Conservation (phyloP, 2,888 invertebrate genomes). For the Sphaeridia pumilis region DNA sequence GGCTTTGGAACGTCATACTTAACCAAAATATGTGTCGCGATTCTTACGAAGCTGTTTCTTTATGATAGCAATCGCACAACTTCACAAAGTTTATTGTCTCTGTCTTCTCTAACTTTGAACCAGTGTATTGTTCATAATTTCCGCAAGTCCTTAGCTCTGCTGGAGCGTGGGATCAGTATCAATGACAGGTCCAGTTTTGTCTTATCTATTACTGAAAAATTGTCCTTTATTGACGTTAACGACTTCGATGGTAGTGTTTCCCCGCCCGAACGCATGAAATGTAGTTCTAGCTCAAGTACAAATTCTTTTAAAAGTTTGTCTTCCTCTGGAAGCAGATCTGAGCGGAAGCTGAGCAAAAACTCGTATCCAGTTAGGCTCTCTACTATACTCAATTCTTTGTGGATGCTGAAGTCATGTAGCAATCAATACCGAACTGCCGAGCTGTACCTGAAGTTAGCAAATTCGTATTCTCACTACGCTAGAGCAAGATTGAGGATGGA, state of each 20-base stretch:
- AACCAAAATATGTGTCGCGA: conserved; percentile 31
- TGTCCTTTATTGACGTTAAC: conserved; percentile 34
- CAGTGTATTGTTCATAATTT: conserved; percentile 35
- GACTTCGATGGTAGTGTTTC: conserved; percentile 17
- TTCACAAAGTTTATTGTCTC: conserved; percentile 32
- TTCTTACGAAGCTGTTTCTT: conserved; percentile 31
- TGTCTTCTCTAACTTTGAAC: conserved; percentile 29
- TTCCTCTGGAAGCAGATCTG: conserved; percentile 12
- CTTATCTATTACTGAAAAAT: conserved; percentile 34
- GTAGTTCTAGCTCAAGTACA: conserved; percentile 14
- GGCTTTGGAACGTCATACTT: conserved; percentile 35
- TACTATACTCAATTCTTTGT: conserved; percentile 32
- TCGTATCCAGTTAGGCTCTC: conserved; percentile 25
- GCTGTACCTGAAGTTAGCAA: conserved; percentile 33
- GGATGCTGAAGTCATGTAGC: conserved; percentile 28
- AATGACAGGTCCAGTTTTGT: conserved; percentile 36
- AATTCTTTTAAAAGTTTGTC: conserved; percentile 16
- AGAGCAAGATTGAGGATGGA: conserved; percentile 32
- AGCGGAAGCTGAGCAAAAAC: conserved; percentile 13
- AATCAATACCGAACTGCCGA: conserved; percentile 33
- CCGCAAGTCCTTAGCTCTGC: conserved; percentile 30
- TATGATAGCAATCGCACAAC: conserved; percentile 33
- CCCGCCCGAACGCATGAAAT: background rate
- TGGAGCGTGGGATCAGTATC: conserved; percentile 31
- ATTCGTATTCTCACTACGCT: conserved; percentile 34